A percentile compares a stretch with the other conserved stretches of the same genome.
Conservation (phyloP, 2,113 vertebrate species). For the Oncorhynchus keta region DNA sequence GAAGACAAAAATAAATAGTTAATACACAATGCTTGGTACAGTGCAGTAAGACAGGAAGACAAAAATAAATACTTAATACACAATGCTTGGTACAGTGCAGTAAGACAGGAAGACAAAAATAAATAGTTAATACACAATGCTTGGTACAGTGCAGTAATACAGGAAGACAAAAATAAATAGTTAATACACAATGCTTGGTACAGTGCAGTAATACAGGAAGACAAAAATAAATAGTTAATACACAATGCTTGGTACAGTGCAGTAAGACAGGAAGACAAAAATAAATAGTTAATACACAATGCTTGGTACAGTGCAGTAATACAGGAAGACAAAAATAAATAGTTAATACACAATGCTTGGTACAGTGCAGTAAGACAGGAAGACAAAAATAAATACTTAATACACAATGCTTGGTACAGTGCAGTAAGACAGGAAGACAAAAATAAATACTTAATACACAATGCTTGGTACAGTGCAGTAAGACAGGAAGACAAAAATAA, state of each 20-base stretch:
- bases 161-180: conserved; percentile 26
- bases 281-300: neutral
- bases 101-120: conserved; percentile 28
- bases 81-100: too few relatives aligned
- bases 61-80: conserved; percentile 3
- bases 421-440: conserved; percentile 29
- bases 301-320: too few relatives aligned
- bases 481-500: conserved; percentile 42
- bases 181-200: too few relatives aligned
- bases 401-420: too few relatives aligned
- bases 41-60: conserved; percentile 32
- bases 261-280: conserved; percentile 25
- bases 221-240: conserved; percentile 11
- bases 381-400: conserved; percentile 19
- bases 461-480: too few relatives aligned
- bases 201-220: conserved; percentile 11
- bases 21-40: too few relatives aligned
- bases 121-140: neutral
- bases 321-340: conserved; percentile 29
- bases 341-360: too few relatives aligned
- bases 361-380: conserved; percentile 22
- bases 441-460: neutral
- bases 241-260: too few relatives aligned
- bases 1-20: conserved; percentile 18
- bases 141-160: neutral